A percentile compares a stretch with the other conserved stretches of the same genome.
Evolutionary conservation across 2,888 invertebrate genomes (phyloP).

Genomic region (Epistrophella euchroma): DNA sequence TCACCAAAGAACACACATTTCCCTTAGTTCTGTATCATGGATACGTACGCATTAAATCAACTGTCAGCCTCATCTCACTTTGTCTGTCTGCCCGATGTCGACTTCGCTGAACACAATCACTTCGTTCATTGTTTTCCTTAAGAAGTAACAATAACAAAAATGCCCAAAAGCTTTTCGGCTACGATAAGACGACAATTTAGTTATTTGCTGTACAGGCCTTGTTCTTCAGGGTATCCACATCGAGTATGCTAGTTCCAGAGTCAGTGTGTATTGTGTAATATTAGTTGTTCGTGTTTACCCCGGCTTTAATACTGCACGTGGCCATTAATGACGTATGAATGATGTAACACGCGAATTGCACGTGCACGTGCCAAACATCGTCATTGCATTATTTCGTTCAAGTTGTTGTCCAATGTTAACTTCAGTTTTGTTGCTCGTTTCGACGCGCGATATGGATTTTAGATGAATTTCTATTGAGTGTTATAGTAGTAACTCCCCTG

Average conservation of each 20-base stretch:
- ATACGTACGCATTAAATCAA: slow-evolving; percentile 69
- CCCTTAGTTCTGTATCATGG: slow-evolving; percentile 26
- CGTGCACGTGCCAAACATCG: slow-evolving; percentile 77
- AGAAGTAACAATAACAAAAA: slow-evolving; percentile 75
- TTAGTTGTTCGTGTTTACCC: slow-evolving; percentile 76
- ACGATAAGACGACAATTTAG: slow-evolving; percentile 51
- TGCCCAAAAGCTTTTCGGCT: slow-evolving; percentile 47
- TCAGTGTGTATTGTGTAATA: slow-evolving; percentile 51
- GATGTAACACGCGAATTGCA: slow-evolving; percentile 84
- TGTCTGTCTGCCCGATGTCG: slow-evolving; percentile 59
- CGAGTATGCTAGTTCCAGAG: not conserved
- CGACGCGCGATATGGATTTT: slow-evolving; percentile 49
- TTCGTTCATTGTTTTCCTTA: slow-evolving; percentile 82
- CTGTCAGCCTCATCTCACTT: slow-evolving; percentile 64
- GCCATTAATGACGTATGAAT: slow-evolving; percentile 84
- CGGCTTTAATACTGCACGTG: slow-evolving; percentile 81
- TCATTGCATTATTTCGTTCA: slow-evolving; percentile 67
- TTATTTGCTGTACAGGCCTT: slow-evolving; percentile 44
- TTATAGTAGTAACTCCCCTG: slow-evolving; percentile 65
- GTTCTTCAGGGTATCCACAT: slow-evolving; percentile 35
- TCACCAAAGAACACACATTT: slow-evolving; percentile 64
- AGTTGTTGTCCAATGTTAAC: slow-evolving; percentile 48
- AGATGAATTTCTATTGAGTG: slow-evolving; percentile 76
- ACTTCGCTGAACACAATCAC: slow-evolving; percentile 80
- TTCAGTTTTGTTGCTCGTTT: slow-evolving; percentile 56